Evolutionary conservation across 2,888 invertebrate species (phyloP).

Genomic region (Choristoneura rosaceana): DNA sequence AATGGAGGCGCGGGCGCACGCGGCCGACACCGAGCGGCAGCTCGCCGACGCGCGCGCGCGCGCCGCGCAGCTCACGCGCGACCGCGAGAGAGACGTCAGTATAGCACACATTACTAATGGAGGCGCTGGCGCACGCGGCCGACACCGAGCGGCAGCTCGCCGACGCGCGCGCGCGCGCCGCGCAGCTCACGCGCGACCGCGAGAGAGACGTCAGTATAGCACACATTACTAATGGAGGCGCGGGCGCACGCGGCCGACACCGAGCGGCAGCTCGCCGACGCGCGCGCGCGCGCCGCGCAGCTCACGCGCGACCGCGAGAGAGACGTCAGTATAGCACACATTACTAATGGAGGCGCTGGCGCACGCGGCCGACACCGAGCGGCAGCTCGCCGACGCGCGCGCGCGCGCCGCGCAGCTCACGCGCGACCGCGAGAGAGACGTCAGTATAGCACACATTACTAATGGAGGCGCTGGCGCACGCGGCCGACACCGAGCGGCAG

Average conservation of each 20-base stretch:
- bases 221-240: conserved; percentile 82
- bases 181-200: conserved; percentile 87
- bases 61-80: conserved; percentile 87
- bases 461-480: conserved; percentile 85
- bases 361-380: conserved; percentile 88
- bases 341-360: conserved; percentile 87
- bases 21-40: conserved; percentile 89
- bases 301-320: conserved; percentile 88
- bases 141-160: conserved; percentile 89
- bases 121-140: conserved; percentile 87
- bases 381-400: conserved; percentile 88
- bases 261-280: conserved; percentile 88
- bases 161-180: conserved; percentile 87
- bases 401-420: conserved; percentile 87
- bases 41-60: conserved; percentile 88
- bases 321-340: conserved; percentile 68
- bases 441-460: conserved; percentile 54
- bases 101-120: conserved; percentile 56
- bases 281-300: conserved; percentile 87
- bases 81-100: conserved; percentile 86
- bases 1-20: conserved; percentile 88
- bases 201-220: conserved; percentile 84
- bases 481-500: conserved; percentile 89
- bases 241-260: conserved; percentile 88
- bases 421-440: conserved; percentile 87